Evolutionary conservation across 1,140 invertebrate species (phyloP).

Genomic region (Periplaneta americana): DNA sequence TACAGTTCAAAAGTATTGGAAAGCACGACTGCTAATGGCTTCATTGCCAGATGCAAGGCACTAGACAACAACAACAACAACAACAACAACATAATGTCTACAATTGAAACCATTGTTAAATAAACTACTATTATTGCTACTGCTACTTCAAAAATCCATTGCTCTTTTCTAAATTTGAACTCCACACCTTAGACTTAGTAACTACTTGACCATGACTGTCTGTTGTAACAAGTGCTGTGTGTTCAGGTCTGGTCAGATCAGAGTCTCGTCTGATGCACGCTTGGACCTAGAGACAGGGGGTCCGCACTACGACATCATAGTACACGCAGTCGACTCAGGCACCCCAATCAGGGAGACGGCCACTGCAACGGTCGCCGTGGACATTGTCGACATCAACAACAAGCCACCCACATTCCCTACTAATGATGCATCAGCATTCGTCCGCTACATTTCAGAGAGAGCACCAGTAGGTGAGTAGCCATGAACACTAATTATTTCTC

Average conservation of each 20-base stretch:
- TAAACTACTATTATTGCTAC: no score
- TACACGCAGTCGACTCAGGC: slow-evolving; percentile 66
- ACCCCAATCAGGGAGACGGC: slow-evolving; percentile 69
- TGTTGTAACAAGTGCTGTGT: background rate
- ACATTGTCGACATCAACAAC: slow-evolving; percentile 75
- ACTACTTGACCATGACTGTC: no score
- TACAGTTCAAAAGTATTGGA: no score
- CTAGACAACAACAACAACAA: no score
- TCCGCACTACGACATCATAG: slow-evolving; percentile 61
- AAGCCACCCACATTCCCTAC: slow-evolving; percentile 68
- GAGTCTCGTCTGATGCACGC: slow-evolving; percentile 63
- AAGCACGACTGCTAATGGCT: no score
- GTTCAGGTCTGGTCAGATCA: slow-evolving; percentile 59
- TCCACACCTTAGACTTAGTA: no score
- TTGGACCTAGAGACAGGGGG: slow-evolving; percentile 64
- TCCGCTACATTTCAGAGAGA: slow-evolving; percentile 65
- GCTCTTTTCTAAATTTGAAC: no score
- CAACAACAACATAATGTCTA: no score
- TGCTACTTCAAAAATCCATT: no score
- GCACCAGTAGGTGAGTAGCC: slow-evolving; percentile 47
- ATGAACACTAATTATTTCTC: no score
- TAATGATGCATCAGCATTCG: slow-evolving; percentile 47
- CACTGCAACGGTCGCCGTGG: slow-evolving; percentile 64
- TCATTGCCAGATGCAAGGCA: no score
- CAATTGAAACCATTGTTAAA: no score